These are phyloP conservation scores for Oryzias woworae DNA, from an alignment of 2,113 vertebrate species.

Conservation along the genomic window DNA sequence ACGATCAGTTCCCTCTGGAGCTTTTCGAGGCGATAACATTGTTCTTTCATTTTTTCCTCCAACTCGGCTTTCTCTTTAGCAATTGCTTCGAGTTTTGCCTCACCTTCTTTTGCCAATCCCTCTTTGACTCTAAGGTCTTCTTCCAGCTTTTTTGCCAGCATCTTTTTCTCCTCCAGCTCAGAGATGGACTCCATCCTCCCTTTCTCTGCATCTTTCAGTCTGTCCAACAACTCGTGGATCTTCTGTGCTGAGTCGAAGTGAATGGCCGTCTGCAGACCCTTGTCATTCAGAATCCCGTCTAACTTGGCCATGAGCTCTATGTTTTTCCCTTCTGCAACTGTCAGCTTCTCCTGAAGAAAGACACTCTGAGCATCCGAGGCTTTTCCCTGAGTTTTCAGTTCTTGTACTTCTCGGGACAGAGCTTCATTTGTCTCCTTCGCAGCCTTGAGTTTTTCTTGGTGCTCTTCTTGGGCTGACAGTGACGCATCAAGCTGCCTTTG, in stretches of 20 bases:
- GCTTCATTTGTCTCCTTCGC: slow-evolving; percentile 63
- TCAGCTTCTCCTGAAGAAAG: slow-evolving; percentile 72
- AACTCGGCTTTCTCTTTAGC: slow-evolving; percentile 74
- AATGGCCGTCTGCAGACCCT: slow-evolving; percentile 71
- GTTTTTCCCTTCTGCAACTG: slow-evolving; percentile 73
- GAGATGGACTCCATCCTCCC: slow-evolving; percentile 73
- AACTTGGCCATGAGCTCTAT: slow-evolving; percentile 73
- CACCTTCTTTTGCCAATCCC: slow-evolving; percentile 63
- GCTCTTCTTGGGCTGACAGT: slow-evolving; percentile 72
- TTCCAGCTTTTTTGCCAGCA: slow-evolving; percentile 74
- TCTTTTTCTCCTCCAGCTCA: slow-evolving; percentile 65
- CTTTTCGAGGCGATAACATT: slow-evolving; percentile 62
- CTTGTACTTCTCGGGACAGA: slow-evolving; percentile 72
- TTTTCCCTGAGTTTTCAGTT: slow-evolving; percentile 54
- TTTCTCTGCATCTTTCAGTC: slow-evolving; percentile 79
- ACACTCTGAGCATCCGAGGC: slow-evolving; percentile 50
- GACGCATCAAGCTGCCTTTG: slow-evolving; percentile 84
- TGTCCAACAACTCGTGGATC: slow-evolving; percentile 78
- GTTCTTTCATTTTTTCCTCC: slow-evolving; percentile 61
- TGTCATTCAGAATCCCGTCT: slow-evolving; percentile 63
- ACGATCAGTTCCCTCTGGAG: slow-evolving; percentile 72
- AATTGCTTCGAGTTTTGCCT: slow-evolving; percentile 66
- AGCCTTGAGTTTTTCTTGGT: slow-evolving; percentile 55
- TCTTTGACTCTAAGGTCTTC: slow-evolving; percentile 79
- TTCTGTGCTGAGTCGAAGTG: slow-evolving; percentile 78